phyloP scores from a whole-genome alignment of 2,888 invertebrate species.

The Ectropis crepuscularia region DNA sequence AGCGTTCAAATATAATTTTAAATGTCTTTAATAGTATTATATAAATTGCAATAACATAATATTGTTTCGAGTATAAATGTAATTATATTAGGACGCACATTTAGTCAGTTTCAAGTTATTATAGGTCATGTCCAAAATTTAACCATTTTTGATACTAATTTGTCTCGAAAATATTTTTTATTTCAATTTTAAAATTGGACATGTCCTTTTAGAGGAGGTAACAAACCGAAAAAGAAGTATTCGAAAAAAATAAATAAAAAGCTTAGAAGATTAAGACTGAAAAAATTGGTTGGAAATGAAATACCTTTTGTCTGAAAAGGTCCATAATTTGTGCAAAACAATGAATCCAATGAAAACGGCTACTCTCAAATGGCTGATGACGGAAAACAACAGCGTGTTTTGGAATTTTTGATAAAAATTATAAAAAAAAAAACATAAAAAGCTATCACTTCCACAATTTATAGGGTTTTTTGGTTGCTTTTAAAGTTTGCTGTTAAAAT shows the following conservation, averaged over 20 bases:
- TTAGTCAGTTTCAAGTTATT: constrained; percentile 42
- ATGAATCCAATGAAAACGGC: constrained; percentile 33
- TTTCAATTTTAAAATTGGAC: constrained; percentile 50
- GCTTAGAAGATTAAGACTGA: constrained; percentile 83
- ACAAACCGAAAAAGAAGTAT: constrained; percentile 52
- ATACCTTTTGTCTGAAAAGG: constrained; percentile 49
- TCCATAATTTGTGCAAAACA: constrained; percentile 30
- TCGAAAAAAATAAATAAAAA: constrained; percentile 57
- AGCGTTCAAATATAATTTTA: constrained; percentile 27
- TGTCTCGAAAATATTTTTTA: constrained; percentile 30
- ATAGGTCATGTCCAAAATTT: constrained; percentile 46
- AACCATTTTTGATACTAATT: constrained; percentile 19
- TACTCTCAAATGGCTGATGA: constrained; percentile 36
- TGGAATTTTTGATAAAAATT: constrained; percentile 37
- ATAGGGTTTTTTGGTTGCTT: not conserved
- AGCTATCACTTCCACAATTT: not conserved
- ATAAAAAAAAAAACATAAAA: constrained; percentile 21
- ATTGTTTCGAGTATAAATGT: constrained; percentile 45
- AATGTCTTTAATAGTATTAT: constrained; percentile 20
- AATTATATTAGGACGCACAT: constrained; percentile 54
- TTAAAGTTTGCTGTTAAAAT: not conserved
- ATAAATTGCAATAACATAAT: constrained; percentile 30
- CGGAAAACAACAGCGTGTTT: constrained; percentile 36
- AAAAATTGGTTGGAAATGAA: constrained; percentile 71
- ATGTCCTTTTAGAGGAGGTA: constrained; percentile 52